Evolutionary conservation across 2,113 vertebrate species (phyloP).

Genomic region (Gasterosteus nipponicus): DNA sequence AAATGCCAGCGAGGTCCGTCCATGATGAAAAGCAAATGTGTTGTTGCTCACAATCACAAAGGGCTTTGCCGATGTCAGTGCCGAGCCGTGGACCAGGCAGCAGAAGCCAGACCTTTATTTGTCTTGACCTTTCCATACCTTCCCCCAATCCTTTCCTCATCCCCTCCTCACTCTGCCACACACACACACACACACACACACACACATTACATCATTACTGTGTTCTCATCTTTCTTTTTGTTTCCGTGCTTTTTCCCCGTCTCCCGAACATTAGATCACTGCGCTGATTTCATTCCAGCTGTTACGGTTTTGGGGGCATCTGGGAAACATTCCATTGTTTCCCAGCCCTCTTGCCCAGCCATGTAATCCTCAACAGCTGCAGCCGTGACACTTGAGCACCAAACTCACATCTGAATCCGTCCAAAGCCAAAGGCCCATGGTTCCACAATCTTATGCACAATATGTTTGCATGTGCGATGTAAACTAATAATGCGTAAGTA

Average conservation of each 20-base stretch:
- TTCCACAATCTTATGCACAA: neutral
- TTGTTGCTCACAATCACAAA: constrained; percentile 19
- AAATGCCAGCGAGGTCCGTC: constrained; percentile 8
- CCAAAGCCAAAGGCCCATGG: neutral
- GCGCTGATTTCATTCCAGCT: constrained; percentile 64
- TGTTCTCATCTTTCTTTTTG: constrained; percentile 28
- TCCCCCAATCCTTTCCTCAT: neutral
- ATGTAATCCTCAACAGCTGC: constrained; percentile 68
- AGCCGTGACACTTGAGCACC: constrained; percentile 44
- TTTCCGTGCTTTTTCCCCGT: constrained; percentile 41
- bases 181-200: constrained; percentile 14
- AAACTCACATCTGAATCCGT: constrained; percentile 18
- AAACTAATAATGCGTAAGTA: neutral
- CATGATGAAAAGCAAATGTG: constrained; percentile 9
- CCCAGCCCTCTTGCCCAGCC: constrained; percentile 50
- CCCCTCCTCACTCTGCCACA: neutral
- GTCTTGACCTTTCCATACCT: constrained; percentile 2
- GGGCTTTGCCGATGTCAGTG: constrained; percentile 3
- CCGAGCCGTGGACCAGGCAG: neutral
- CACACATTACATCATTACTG: constrained; percentile 39
- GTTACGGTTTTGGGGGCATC: constrained; percentile 55
- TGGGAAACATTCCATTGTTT: constrained; percentile 57
- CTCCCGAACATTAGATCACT: constrained; percentile 64
- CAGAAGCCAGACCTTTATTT: constrained; percentile 12
- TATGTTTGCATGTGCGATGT: constrained; percentile 15